Base-by-base conservation (phyloP, 2,113 vertebrate genomes). In the Arvicanthis niloticus region DNA sequence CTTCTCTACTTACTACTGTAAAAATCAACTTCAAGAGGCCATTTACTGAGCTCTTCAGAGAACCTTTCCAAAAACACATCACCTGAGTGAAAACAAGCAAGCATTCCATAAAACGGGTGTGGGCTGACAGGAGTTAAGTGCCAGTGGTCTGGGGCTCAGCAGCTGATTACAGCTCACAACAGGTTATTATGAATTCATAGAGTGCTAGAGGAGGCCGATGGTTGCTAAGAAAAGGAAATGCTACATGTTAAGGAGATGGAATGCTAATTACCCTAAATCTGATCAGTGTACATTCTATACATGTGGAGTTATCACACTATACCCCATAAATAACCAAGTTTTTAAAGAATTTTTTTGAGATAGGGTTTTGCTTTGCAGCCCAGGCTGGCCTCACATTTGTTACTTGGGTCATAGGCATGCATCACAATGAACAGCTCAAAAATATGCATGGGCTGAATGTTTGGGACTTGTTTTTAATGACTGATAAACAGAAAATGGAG, bases 81-180 rank as follows among this genome's bases (percentile, higher is more conserved):
- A 91, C 37, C 3, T 96, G 56, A 92, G 70, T 88, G 58, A 88
- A 94, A 97, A 94, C 58, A 97, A 91, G 56, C n/a, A 4, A 95
- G 34, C 34, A 85, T 88, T 81, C 92, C 24, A 92, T 21, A 89
- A 85, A 80, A 96, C 0, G 75, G 45, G 40, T 75, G 60, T 67
- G 91, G 22, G 84, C n/a, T 96, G 48, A 78, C 40, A 56, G n/a
- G 19, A 58, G 60, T n/a, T 88, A 58, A 70, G 24, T 42, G 72
- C 48, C 53, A 68, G 48, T 68, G 58, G n/a, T 93, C 19, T n/a
- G 16, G 12, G 78, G 19, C 84, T 56, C 21, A 70, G 48, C 17
- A 88, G 40, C 29, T 80, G 11, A 88, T 29, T 26, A 53, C 8
- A 78, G 19, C 67, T 88, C 31, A 75, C n/a, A 42, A 86, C 60